Percentiles rank a stretch among this genome's conserved stretches.
phyloP scores from a whole-genome alignment of 2,888 invertebrate genomes.

The Dolichomitus sp. region DNA sequence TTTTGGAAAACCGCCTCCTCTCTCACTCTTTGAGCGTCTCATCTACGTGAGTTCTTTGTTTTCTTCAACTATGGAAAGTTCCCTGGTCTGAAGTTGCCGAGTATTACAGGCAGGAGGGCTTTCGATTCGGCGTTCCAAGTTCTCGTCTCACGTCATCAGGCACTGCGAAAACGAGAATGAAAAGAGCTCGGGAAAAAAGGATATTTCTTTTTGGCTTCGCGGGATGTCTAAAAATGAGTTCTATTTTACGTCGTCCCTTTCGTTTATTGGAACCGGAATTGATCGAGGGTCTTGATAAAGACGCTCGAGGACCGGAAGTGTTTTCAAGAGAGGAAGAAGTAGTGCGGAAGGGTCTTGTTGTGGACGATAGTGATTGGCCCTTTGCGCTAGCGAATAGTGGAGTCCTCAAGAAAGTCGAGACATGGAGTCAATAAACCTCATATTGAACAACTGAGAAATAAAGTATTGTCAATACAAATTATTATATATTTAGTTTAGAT shows the following conservation, averaged over 20 bases:
- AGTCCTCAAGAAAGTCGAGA: background rate
- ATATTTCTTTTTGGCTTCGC: background rate
- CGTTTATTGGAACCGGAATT: slow-evolving; percentile 40
- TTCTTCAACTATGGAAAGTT: slow-evolving; percentile 62
- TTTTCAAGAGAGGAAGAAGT: slow-evolving; percentile 22
- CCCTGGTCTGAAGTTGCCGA: slow-evolving; percentile 52
- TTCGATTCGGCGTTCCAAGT: slow-evolving; percentile 58
- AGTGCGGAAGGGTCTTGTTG: background rate
- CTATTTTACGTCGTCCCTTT: slow-evolving; percentile 34
- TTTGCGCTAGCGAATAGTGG: background rate
- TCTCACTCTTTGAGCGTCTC: background rate
- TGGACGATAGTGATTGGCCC: background rate
- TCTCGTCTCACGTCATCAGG: slow-evolving; percentile 41
- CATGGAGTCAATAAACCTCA: too few relatives aligned
- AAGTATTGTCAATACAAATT: too few relatives aligned
- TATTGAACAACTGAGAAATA: too few relatives aligned
- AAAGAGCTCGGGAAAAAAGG: background rate
- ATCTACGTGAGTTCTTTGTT: slow-evolving; percentile 57
- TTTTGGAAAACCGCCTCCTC: slow-evolving; percentile 21
- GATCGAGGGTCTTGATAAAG: slow-evolving; percentile 56
- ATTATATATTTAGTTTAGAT: too few relatives aligned
- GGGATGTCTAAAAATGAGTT: background rate
- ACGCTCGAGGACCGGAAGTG: slow-evolving; percentile 33
- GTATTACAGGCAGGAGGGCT: slow-evolving; percentile 47
- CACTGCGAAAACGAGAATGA: slow-evolving; percentile 23